phyloP scores from a whole-genome alignment of 1,140 invertebrate genomes.

The Tyrophagus putrescentiae region DNA sequence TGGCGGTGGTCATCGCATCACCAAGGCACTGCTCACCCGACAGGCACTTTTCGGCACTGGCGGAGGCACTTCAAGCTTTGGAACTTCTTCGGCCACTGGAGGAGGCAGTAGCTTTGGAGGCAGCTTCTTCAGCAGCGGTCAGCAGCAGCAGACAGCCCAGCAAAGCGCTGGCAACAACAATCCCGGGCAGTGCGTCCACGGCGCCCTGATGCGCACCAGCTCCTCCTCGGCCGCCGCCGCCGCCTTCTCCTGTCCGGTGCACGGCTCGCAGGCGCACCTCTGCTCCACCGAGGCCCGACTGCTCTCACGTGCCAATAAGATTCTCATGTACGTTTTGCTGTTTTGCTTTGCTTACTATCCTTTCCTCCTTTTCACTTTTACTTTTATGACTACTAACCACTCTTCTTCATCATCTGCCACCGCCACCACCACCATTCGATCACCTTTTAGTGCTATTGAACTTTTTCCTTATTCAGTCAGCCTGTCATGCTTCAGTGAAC shows the following conservation, averaged over 20 bases:
- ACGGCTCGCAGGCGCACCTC: conserved; percentile 19
- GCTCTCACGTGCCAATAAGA: conserved; percentile 26
- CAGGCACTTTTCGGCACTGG: conserved; percentile 11
- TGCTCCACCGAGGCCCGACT: conserved; percentile 26
- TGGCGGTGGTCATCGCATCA: neutral
- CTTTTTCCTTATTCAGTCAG: too few relatives aligned
- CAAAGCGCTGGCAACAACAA: neutral
- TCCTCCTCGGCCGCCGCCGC: neutral
- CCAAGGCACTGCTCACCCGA: neutral
- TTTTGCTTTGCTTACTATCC: neutral
- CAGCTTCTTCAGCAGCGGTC: neutral
- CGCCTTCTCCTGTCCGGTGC: conserved; percentile 11
- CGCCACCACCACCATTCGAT: too few relatives aligned
- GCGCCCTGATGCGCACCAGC: neutral
- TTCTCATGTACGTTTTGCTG: conserved; percentile 25
- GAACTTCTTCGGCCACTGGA: too few relatives aligned
- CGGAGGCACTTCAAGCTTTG: too few relatives aligned
- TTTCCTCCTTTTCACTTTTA: conserved; percentile 7
- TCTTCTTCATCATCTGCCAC: too few relatives aligned
- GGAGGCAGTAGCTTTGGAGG: neutral
- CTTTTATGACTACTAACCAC: too few relatives aligned
- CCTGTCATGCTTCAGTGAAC: too few relatives aligned
- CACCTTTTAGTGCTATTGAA: too few relatives aligned
- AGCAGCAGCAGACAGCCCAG: neutral
- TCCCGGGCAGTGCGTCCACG: neutral